phyloP scores from a whole-genome alignment of 2,888 invertebrate genomes.

The Microplitis deprimator region DNA sequence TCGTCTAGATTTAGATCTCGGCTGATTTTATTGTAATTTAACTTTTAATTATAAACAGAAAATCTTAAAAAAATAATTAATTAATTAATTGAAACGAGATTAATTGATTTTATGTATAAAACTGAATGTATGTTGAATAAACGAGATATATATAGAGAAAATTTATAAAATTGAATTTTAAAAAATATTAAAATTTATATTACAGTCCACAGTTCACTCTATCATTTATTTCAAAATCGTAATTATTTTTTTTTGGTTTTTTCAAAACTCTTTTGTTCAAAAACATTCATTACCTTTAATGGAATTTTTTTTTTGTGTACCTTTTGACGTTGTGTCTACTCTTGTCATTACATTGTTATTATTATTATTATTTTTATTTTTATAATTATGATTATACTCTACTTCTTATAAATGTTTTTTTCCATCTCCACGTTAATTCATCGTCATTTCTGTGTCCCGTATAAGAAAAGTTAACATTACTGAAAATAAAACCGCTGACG shows the following conservation, averaged over 20 bases:
- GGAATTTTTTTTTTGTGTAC: constrained; percentile 27
- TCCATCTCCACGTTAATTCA: constrained; percentile 25
- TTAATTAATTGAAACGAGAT: constrained; percentile 9
- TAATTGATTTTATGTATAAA: constrained; percentile 49
- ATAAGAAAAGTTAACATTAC: constrained; percentile 42
- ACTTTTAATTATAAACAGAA: constrained; percentile 41
- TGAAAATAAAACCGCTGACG: constrained; percentile 54
- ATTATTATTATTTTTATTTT: constrained; percentile 9
- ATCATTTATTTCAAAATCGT: not conserved
- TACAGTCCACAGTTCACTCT: not conserved
- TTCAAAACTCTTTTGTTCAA: too few species aligned
- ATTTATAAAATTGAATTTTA: constrained; percentile 37
- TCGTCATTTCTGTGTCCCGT: constrained; percentile 40
- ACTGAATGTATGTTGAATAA: constrained; percentile 54
- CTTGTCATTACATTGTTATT: not conserved
- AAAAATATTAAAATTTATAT: constrained; percentile 37
- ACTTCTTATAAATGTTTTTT: not conserved
- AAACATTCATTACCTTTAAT: too few species aligned
- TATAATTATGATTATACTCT: constrained; percentile 24
- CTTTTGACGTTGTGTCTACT: constrained; percentile 28
- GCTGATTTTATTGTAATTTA: constrained; percentile 45
- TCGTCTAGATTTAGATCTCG: constrained; percentile 36
- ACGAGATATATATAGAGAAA: constrained; percentile 42
- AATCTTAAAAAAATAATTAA: constrained; percentile 32
- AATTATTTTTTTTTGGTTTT: constrained; percentile 8